phyloP scores from a whole-genome alignment of 1,140 invertebrate genomes.

The Tyrophagus putrescentiae region DNA sequence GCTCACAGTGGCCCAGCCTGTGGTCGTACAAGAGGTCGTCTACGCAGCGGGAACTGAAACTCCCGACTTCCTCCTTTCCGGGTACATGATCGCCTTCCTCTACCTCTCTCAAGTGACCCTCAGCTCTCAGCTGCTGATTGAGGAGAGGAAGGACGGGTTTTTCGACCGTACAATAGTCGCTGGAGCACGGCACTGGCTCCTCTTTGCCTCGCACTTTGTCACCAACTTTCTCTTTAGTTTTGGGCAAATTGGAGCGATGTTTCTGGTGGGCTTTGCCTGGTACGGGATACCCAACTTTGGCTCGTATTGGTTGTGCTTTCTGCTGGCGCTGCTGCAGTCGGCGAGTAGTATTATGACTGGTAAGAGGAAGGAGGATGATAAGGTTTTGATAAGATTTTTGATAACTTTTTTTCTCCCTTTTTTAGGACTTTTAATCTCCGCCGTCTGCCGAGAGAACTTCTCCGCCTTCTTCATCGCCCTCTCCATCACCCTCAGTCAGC shows the following conservation, averaged over 20 bases:
- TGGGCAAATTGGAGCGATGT: neutral
- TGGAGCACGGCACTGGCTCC: constrained; percentile 39
- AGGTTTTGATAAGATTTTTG: neutral
- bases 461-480: constrained; percentile 14
- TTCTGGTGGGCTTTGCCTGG: constrained; percentile 9
- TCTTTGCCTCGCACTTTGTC: constrained; percentile 15
- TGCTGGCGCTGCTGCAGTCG: neutral
- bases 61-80: constrained; percentile 41
- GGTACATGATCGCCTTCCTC: constrained; percentile 54
- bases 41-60: constrained; percentile 78
- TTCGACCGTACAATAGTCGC: constrained; percentile 74
- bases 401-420: neutral
- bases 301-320: neutral
- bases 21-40: constrained; percentile 62
- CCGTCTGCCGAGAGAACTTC: constrained; percentile 8
- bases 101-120: constrained; percentile 77
- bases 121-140: constrained; percentile 74
- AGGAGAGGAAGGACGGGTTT: constrained; percentile 76
- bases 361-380: neutral
- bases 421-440: constrained; percentile 6
- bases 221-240: constrained; percentile 7
- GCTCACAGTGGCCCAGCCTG: constrained; percentile 20
- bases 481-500: constrained; percentile 12
- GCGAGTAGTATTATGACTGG: constrained; percentile 8
- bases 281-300: constrained; percentile 4